These are phyloP conservation scores for Herpetotheres cachinnans DNA, from an alignment of 2,113 vertebrate species.

Conservation along the genomic window DNA sequence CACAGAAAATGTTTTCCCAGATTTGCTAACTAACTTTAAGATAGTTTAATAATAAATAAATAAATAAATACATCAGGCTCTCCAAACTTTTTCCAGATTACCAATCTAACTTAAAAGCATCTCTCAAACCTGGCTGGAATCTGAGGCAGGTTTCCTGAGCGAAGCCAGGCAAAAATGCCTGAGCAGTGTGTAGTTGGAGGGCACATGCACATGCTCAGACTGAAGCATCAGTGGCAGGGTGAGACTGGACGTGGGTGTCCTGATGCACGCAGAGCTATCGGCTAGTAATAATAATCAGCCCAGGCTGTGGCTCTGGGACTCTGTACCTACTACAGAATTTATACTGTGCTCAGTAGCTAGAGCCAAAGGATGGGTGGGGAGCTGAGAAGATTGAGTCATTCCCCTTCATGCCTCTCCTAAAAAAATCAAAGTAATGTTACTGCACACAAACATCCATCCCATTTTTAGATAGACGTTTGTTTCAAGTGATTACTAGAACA, in stretches of 20 bases:
- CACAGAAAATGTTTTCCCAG: neutral
- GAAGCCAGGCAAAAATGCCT: neutral
- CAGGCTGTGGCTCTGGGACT: neutral
- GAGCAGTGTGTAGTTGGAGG: neutral
- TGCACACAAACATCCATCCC: neutral
- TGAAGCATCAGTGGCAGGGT: neutral
- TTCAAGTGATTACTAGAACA: neutral
- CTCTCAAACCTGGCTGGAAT: neutral
- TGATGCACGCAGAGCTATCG: neutral
- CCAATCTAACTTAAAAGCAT: neutral
- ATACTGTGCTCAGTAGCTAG: neutral
- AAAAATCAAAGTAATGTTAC: neutral
- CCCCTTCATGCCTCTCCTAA: neutral
- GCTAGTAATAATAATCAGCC: neutral
- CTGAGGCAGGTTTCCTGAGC: neutral
- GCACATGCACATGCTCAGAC: rapidly evolving
- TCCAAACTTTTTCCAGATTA: neutral
- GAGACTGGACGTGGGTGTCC: neutral
- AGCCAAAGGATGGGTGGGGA: neutral
- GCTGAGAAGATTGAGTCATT: constrained; percentile 15
- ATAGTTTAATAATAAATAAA: neutral
- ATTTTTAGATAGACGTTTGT: neutral
- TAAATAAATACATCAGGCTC: neutral
- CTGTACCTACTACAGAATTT: neutral
- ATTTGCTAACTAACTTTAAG: neutral